Percentiles rank a stretch among this genome's conserved stretches.
phyloP scores from a whole-genome alignment of 2,888 invertebrate species.

The Trissolcus japonicus region DNA sequence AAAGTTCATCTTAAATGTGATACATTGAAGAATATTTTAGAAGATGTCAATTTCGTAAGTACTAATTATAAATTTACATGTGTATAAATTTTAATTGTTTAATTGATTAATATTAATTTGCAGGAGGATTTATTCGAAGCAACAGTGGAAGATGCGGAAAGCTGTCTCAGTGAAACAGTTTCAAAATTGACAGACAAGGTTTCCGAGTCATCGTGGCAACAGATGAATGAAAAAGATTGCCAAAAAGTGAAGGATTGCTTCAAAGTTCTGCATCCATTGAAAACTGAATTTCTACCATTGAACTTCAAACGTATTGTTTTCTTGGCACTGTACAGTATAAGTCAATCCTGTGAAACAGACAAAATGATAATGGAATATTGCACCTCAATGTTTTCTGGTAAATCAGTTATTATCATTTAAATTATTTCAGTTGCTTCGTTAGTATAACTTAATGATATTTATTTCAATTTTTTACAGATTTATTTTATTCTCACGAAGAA shows the following conservation, averaged over 20 bases:
- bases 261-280: constrained; percentile 26
- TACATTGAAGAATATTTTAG: constrained; percentile 15
- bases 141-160: constrained; percentile 14
- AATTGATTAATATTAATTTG: not conserved
- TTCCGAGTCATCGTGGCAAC: constrained; percentile 3
- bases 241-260: constrained; percentile 26
- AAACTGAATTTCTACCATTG: constrained; percentile 28
- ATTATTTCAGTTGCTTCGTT: not conserved
- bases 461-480: constrained; percentile 21
- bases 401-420: not conserved
- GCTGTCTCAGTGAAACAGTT: not conserved
- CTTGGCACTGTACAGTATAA: constrained; percentile 37
- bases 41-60: constrained; percentile 35
- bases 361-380: constrained; percentile 21
- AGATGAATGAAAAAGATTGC: constrained; percentile 10
- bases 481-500: constrained; percentile 19
- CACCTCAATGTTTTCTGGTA: constrained; percentile 36
- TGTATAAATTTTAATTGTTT: not conserved
- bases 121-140: constrained; percentile 16
- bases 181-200: constrained; percentile 13
- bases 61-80: not conserved
- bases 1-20: constrained; percentile 17
- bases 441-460: constrained; percentile 1
- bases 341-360: constrained; percentile 16
- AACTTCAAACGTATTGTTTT: constrained; percentile 34